Conservation (phyloP, 2,113 vertebrate genomes). For the Glaucidium brasilianum region DNA sequence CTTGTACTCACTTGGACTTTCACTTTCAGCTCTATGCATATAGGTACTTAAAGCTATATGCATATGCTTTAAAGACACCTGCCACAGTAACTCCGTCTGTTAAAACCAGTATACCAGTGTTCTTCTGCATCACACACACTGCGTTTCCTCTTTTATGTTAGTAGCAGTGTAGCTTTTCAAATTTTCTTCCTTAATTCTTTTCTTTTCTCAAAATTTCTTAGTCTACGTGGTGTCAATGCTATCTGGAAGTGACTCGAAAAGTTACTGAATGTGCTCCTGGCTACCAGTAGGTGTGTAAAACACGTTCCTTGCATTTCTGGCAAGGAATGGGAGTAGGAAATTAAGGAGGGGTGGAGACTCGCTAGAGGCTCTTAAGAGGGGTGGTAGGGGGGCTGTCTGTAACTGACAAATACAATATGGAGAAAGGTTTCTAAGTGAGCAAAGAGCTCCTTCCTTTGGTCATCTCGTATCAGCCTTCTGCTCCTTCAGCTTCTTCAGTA, state of each 20-base stretch:
- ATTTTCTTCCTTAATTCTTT: neutral
- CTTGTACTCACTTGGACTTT: neutral
- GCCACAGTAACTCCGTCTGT: neutral
- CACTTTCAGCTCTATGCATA: neutral
- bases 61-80: neutral
- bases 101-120: neutral
- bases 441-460: neutral
- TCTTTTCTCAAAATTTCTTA: neutral
- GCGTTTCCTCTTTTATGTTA: accelerated
- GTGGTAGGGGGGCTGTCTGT: neutral
- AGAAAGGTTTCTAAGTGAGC: neutral
- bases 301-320: neutral
- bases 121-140: accelerated
- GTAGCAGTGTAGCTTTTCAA: neutral
- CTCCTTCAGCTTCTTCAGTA: neutral
- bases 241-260: neutral
- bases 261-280: neutral
- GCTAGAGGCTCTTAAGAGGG: neutral
- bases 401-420: neutral
- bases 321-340: neutral
- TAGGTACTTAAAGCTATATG: accelerated
- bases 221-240: accelerated
- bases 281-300: neutral
- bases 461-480: accelerated
- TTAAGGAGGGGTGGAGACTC: neutral